Base-by-base conservation (phyloP, 2,113 vertebrate species). In the Istiophorus platypterus region DNA sequence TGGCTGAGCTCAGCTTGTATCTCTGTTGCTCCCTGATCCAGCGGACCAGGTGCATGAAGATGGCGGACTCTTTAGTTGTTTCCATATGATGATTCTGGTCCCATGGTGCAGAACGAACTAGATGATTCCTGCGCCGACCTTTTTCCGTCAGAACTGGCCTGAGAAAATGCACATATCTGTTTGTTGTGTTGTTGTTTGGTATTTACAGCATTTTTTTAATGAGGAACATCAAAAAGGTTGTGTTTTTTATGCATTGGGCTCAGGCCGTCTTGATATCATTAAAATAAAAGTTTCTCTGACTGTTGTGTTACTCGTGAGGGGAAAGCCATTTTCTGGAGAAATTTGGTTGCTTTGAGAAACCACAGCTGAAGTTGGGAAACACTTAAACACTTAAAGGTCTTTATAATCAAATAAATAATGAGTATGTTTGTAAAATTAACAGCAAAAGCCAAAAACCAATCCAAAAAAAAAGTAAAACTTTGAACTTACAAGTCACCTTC, bases 151-250 rank as follows among this genome's bases (percentile, higher is more conserved):
- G 14, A 77, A 56, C 58, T 14, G 5, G 66, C 41, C 39, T 65
- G 58, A 51, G 56, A 74, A 78, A 61, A 63, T 39, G 29, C 51
- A 63, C 54, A 22, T 9, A 15, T 80, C 26, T 62, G 22, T 69
- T 80, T 85, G 5, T 79, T 62, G 52, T 65, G 42, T 63, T 71
- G 45, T n/a, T 17, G 52, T 72, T 34, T 76, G 66, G 70, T 80
- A 52, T 82, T 81, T 85, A 74, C 52, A 39, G 37, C 47, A 34
- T n/a, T 81, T 83, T 81, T 83, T 86, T 72, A 24, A 17, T 4
- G 4, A 67, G 37, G 64, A 59, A 77, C 68, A 73, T 77, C 24
- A 59, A 77, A 80, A 69, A 69, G 41, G 29, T 67, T 61, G 39
- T 20, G 29, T 52, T 49, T 77, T 77, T 67, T 24, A 47, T 62